Evolutionary conservation across 1,140 invertebrate genomes (phyloP).

Genomic region (Bombus huntii): DNA sequence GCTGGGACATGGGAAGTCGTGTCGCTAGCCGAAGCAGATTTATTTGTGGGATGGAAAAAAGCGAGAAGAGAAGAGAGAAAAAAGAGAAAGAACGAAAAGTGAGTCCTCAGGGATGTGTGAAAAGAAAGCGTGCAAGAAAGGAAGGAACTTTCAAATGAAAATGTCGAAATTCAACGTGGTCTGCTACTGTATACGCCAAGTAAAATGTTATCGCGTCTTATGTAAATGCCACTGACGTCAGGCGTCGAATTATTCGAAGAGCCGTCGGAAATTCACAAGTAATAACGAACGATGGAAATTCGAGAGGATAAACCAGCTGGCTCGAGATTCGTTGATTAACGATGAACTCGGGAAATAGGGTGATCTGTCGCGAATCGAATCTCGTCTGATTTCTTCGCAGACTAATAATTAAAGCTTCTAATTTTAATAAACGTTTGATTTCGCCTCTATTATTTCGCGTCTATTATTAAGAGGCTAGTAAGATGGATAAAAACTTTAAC

Average conservation of each 20-base stretch:
- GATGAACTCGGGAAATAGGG: not conserved
- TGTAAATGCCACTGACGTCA: not conserved
- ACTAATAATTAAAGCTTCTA: not conserved
- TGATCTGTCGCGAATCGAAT: not conserved
- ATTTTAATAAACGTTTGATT: not conserved
- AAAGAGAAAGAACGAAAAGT: not conserved
- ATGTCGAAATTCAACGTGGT: not conserved
- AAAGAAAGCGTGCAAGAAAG: not conserved
- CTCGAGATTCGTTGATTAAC: not conserved
- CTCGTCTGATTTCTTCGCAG: not conserved
- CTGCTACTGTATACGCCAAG: not conserved
- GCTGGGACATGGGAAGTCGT: slow-evolving; percentile 2
- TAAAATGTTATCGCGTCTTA: not conserved
- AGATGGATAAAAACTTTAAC: too few species aligned
- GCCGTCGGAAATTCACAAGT: not conserved
- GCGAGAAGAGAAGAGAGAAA: not conserved
- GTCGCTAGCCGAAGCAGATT: slow-evolving; percentile 33
- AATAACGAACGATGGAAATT: slow-evolving; percentile 2
- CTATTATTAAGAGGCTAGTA: too few species aligned
- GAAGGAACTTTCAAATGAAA: slow-evolving; percentile 24
- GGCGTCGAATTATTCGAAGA: not conserved
- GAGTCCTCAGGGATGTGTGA: not conserved
- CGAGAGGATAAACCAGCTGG: not conserved
- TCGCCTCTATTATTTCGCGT: too few species aligned
- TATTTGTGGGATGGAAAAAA: slow-evolving; percentile 20